Conservation (phyloP, 2,888 invertebrate genomes). For the Drosophila macrospina region DNA sequence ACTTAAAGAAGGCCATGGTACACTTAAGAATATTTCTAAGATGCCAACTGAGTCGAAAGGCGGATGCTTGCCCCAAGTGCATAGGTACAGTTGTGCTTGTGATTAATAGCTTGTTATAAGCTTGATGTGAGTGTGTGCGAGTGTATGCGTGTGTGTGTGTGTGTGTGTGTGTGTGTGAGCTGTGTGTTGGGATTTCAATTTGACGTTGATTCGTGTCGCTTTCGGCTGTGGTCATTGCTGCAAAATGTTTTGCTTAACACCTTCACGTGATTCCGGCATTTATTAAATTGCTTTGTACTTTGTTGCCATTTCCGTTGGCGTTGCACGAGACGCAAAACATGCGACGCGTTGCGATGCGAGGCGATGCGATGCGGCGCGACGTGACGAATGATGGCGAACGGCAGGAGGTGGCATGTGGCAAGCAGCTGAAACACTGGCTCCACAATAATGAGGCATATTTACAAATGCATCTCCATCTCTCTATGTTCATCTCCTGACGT, state of each 20-base stretch:
- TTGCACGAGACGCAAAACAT: slow-evolving; percentile 70
- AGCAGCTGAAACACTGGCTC: slow-evolving; percentile 14
- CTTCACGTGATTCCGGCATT: slow-evolving; percentile 82
- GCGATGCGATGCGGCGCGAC: too few relatives aligned
- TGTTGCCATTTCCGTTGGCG: slow-evolving; percentile 75
- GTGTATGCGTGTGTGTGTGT: too few relatives aligned
- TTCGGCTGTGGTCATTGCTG: slow-evolving; percentile 51
- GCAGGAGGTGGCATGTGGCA: slow-evolving; percentile 28
- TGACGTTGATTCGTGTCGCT: slow-evolving; percentile 44
- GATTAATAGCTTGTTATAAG: slow-evolving; percentile 6
- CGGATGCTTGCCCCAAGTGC: neutral
- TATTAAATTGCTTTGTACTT: slow-evolving; percentile 80
- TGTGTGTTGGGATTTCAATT: slow-evolving; percentile 41
- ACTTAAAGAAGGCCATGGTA: too few relatives aligned
- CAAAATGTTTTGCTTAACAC: slow-evolving; percentile 78
- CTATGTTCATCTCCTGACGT: slow-evolving; percentile 4
- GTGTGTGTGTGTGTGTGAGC: too few relatives aligned
- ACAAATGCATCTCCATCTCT: slow-evolving; percentile 60
- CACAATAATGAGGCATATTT: slow-evolving; percentile 75
- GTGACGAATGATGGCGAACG: too few relatives aligned
- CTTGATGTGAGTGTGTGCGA: neutral
- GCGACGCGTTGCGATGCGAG: too few relatives aligned
- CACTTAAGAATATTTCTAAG: too few relatives aligned
- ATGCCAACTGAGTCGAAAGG: too few relatives aligned
- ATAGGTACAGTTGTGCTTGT: slow-evolving; percentile 20